Conservation (phyloP, 92 coral and sea anemone species). For the Zoanthus solanderi region DNA sequence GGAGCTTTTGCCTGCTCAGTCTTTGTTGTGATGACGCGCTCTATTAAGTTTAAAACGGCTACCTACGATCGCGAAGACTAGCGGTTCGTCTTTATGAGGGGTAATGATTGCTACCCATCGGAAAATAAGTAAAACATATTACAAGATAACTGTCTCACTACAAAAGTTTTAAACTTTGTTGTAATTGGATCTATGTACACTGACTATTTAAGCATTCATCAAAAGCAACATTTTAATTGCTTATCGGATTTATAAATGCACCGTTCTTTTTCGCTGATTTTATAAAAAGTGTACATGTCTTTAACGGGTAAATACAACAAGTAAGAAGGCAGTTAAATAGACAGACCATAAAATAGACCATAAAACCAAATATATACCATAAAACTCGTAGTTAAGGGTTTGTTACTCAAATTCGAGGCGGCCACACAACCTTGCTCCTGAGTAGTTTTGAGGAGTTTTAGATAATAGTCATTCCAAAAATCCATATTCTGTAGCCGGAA, state of each 20-base stretch:
- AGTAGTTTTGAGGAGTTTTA: conserved; percentile 54
- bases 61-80: too few species aligned
- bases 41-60: too few species aligned
- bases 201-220: neutral
- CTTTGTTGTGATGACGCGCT: too few species aligned
- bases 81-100: too few species aligned
- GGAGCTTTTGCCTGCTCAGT: too few species aligned
- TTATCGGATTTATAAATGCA: neutral
- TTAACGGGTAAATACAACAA: neutral
- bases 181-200: conserved; percentile 1
- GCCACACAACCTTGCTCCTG: conserved; percentile 2
- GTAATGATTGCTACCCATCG: too few species aligned
- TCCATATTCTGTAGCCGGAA: conserved; percentile 73
- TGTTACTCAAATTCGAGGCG: conserved; percentile 4
- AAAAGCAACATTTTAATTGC: neutral
- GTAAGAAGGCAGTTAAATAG: neutral
- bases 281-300: neutral
- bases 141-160: too few species aligned
- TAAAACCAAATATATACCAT: neutral
- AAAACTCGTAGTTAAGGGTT: neutral
- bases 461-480: conserved; percentile 83
- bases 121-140: too few species aligned
- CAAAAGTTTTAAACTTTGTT: neutral
- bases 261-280: neutral
- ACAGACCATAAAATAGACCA: neutral